Percentiles rank a stretch among this genome's conserved stretches.
Conservation (phyloP, 2,888 invertebrate genomes). For the Leucozona laternaria region DNA sequence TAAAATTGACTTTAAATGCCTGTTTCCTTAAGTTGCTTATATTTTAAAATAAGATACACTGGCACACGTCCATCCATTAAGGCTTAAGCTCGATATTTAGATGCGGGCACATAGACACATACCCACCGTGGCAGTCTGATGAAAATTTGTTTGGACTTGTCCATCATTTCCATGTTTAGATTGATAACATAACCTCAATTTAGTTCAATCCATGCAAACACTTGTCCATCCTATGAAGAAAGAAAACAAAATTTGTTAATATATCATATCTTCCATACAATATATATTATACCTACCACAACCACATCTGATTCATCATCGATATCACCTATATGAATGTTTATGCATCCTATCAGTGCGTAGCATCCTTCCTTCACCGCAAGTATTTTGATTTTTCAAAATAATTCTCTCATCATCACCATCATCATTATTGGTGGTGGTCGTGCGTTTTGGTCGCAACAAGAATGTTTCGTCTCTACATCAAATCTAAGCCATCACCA, state of each 20-base stretch:
- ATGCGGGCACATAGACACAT: no score
- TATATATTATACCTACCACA: neutral
- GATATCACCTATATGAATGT: neutral
- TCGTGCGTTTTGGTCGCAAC: neutral
- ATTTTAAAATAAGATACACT: no score
- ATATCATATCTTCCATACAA: neutral
- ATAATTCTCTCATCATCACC: constrained; percentile 4
- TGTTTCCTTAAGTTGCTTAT: no score
- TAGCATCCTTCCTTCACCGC: neutral
- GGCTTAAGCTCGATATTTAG: no score
- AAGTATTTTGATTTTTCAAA: constrained; percentile 5
- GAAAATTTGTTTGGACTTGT: no score
- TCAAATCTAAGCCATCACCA: constrained; percentile 47
- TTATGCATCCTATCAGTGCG: neutral
- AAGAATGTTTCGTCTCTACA: constrained; percentile 27
- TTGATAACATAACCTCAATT: no score
- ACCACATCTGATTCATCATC: neutral
- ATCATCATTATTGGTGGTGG: neutral
- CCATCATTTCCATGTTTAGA: no score
- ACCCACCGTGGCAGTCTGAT: no score
- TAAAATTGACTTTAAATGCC: no score
- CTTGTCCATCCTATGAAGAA: no score
- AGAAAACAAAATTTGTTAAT: neutral
- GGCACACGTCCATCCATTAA: no score
- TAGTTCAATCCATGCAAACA: no score